Evolutionary conservation across 1,140 invertebrate species (phyloP).

Genomic region (Zaprionus vittiger): DNA sequence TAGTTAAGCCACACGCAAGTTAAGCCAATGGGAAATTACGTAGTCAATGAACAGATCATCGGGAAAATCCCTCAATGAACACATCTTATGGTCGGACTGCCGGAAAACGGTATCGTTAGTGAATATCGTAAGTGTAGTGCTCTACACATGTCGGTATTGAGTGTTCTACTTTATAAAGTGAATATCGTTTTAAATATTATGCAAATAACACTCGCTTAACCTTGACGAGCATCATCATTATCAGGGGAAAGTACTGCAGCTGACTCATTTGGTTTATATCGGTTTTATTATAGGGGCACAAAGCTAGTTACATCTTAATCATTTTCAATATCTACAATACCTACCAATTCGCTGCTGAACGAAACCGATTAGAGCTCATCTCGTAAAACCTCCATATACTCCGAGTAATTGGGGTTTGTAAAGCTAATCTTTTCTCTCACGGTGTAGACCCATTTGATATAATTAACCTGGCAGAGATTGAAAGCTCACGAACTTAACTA

Average conservation of each 20-base stretch:
- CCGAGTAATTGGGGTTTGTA: constrained; percentile 10
- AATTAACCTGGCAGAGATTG: constrained; percentile 4
- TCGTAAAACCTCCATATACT: background rate
- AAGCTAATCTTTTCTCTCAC: background rate
- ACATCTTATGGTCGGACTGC: constrained; percentile 40
- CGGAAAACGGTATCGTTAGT: background rate
- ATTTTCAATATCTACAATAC: background rate
- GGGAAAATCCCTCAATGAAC: constrained; percentile 63
- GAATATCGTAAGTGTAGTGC: constrained; percentile 25
- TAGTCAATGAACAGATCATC: constrained; percentile 68
- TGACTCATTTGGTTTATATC: background rate
- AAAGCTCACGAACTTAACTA: constrained; percentile 23
- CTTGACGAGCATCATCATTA: background rate
- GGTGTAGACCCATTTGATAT: constrained; percentile 27
- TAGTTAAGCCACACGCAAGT: constrained; percentile 65
- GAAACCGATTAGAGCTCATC: constrained; percentile 5
- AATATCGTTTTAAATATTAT: background rate
- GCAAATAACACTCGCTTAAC: background rate
- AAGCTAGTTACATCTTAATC: background rate
- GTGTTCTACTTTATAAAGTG: background rate
- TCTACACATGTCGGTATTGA: background rate
- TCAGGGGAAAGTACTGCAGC: background rate
- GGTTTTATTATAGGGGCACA: background rate
- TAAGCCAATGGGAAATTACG: constrained; percentile 80
- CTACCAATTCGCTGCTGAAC: background rate